phyloP scores from a whole-genome alignment of 2,113 vertebrate genomes.

The Platysternon megacephalum region DNA sequence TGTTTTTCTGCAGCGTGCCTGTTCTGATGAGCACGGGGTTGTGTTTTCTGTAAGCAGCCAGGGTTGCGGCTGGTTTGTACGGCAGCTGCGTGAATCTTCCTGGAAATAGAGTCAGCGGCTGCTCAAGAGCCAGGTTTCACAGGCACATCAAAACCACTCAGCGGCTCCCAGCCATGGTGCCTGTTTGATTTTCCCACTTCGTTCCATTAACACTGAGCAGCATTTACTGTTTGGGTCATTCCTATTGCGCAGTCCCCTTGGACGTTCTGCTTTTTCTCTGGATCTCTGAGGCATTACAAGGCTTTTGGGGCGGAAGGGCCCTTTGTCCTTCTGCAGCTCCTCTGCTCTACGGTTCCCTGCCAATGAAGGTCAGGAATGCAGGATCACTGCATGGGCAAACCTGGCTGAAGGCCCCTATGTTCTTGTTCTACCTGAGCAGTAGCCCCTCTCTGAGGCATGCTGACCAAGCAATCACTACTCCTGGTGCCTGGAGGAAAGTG shows the following conservation, averaged over 20 bases:
- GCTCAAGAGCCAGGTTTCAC: not conserved
- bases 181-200: not conserved
- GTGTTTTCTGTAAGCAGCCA: not conserved
- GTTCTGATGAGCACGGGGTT: no score
- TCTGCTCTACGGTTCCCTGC: not conserved
- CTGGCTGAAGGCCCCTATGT: not conserved
- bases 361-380: not conserved
- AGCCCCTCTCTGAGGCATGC: not conserved
- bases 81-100: not conserved
- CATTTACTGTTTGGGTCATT: not conserved
- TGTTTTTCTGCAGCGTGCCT: not conserved
- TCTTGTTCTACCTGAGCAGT: not conserved
- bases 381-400: no score
- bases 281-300: not conserved
- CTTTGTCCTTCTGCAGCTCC: not conserved
- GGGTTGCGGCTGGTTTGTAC: not conserved
- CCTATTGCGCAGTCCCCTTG: not conserved
- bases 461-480: not conserved
- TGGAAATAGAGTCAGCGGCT: not conserved
- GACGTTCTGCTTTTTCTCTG: not conserved
- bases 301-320: not conserved
- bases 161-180: not conserved
- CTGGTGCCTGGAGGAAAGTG: no score
- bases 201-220: not conserved
- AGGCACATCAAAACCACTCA: not conserved